phyloP scores from a whole-genome alignment of 2,113 vertebrate species.

The Ellobius talpinus region DNA sequence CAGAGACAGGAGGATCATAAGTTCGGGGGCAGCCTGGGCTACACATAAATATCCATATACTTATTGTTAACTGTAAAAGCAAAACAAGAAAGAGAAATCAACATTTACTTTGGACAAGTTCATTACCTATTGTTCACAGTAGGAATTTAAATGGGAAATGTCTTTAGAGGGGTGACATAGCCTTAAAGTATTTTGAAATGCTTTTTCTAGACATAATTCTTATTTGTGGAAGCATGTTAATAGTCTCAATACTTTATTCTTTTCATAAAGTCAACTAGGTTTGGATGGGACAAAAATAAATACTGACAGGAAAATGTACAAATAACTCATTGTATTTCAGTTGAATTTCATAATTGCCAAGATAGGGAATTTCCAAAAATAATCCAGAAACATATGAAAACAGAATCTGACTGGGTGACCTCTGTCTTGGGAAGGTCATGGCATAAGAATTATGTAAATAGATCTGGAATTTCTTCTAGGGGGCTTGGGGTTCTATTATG shows the following conservation, averaged over 20 bases:
- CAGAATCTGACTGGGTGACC: background rate
- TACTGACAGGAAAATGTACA: background rate
- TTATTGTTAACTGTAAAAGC: background rate
- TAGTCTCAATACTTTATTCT: background rate
- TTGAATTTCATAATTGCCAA: background rate
- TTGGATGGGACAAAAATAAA: background rate
- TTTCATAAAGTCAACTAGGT: background rate
- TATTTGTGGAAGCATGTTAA: background rate
- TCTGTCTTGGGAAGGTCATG: background rate
- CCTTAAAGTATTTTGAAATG: background rate
- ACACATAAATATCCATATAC: background rate
- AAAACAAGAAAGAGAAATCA: background rate
- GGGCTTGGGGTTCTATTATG: background rate
- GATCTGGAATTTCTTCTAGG: background rate
- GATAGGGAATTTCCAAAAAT: background rate
- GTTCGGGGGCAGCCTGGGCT: no score
- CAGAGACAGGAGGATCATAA: no score
- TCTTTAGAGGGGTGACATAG: background rate
- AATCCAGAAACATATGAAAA: background rate
- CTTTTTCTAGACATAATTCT: background rate
- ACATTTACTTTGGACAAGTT: background rate
- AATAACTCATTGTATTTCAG: slow-evolving; percentile 8
- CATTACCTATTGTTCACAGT: background rate
- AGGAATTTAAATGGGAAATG: background rate
- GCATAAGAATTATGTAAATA: background rate